Evolutionary conservation across 1,140 invertebrate genomes (phyloP), one percentile per base, ranked within the genome.

Genomic region (Cydia strobilella): DNA sequence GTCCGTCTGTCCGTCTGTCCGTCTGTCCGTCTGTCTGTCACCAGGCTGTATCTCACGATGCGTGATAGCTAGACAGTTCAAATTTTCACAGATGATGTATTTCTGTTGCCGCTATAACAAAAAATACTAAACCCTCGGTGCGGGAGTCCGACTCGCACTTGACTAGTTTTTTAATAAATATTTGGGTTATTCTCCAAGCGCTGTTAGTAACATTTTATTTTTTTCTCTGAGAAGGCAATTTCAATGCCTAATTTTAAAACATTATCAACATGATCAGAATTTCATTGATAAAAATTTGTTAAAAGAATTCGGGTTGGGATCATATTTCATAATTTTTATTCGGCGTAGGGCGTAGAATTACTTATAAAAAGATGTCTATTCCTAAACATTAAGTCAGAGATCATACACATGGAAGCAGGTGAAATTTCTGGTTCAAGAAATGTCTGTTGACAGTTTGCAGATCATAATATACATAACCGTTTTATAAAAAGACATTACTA

Each of bases 351-450:
- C n/a, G n/a, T n/a, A n/a, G n/a, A n/a, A n/a, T n/a, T n/a, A n/a
- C n/a, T 13, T 7, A 63, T 25, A 15, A 59, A 59, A n/a, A 6
- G 27, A 27, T 65, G 3, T 31, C 31, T 35, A 39, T 18, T 69
- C n/a, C 7, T 66, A 15, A 65, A 25, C 13, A 25, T 63, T 63
- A 31, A 31, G 31, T 31, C 12, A 3, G 25, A 27, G 3, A 66
- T n/a, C 63, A 18, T 15, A 13, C 9, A 9, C 45, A 20, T 42
- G 65, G 72, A 77, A 75, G 74, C 74, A 75, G 63, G 74, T 75
- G 25, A 77, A 79, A 23, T 75, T 74, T 76, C 74, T 74, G 39
- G 77, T 72, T 74, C 62, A 75, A 65, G 51, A 77, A 79, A 79
- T 76, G 10, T 13, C 3, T 13, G 1, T 42, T 7, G 7, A 35